Evolutionary conservation across 2,888 invertebrate genomes (phyloP), one percentile per base, ranked within the genome.

Genomic region (Chalcis sispes): DNA sequence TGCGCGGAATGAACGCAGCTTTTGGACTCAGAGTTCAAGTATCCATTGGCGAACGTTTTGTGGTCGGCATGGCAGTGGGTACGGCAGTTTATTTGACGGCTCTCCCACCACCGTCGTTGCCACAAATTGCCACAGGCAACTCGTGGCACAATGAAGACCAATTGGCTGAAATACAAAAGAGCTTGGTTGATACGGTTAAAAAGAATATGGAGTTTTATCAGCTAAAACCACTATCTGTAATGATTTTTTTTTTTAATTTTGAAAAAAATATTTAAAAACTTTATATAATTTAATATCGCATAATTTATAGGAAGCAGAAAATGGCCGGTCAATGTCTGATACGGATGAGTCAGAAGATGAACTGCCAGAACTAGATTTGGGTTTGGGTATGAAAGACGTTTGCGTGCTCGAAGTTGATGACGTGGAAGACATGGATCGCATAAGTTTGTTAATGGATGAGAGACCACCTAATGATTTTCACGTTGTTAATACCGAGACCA

Each of bases 1-100:
- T 98, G 79, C 96, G 96, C 89, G 98, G 97, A 7, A 98, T 98
- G 93, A 99, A 98, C 90, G 95, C 97, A 3, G 90, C 98, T 69
- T 98, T 98, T 89, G 95, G 96, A 0, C 90, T 98, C 7, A 94
- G 93, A 85, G 91, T 92, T 77, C 89, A 90, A 77, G 90, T 91
- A 27, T 90, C 96, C 0, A 92, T 98, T 65, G 98, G 98, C 2
- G 98, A 98, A 85, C 93, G 94, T 62, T 92, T 96, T 87, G 92
- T 98, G 71, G 93, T 97, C 81, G 95, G 96, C 5, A 92, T 97
- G 78, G 98, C 97, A 0, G 95, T 95, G 2, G 97, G 96, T 0
- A 96, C 97, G 0, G 98, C 96, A 0, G 91, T 95, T 8, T 94
- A 93, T 82, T 89, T 98, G 0, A 90, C 93, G 0, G 94, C 96